Evolutionary conservation across 2,113 vertebrate genomes (phyloP), one percentile per base, ranked within the genome.

Genomic region (Rhynchopsitta pachyrhyncha): DNA sequence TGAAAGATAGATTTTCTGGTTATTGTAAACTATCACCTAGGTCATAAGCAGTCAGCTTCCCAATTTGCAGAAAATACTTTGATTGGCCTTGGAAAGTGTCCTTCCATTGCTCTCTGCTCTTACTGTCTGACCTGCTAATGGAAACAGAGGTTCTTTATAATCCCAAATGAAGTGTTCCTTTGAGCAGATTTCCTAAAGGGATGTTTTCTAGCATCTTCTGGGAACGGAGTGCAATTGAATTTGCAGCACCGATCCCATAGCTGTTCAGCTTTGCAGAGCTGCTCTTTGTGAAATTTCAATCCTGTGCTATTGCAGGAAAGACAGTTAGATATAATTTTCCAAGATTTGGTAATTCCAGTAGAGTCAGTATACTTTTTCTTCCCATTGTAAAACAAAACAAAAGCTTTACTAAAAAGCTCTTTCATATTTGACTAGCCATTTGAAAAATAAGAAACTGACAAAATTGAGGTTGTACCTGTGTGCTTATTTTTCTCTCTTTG

Each of bases 131-230:
- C 42, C 82, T 86, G 79, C 60, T 88, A 49, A 60, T 71, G 73
- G 79, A 82, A 94, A 86, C 85, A 92, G 95, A 84, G 55, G 41
- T 87, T 80, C 71, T 86, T 94, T 94, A 55, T 94, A 94, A 90
- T 82, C 50, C 64, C 0, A 0, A 88, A 60, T 83, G n/a, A 96
- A 80, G 17, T 55, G 60, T 64, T 88, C 68, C 79, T 96, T 92
- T 92, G 85, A 88, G 93, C 78, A 93, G 50, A 63, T 81, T 95
- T 97, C 64, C 82, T 88, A n/a, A 71, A 67, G 41, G 49, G 12
- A 11, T 76, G n/a, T 82, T 94, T 96, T 93, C 86, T 90, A 63
- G 68, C 44, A 60, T 78, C 76, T 75, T 83, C 63, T 96, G 93
- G 88, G 88, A 93, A 46, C 42, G 13, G 53, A 92, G 68, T 39